Base-by-base conservation (phyloP, 1,140 invertebrate genomes). In the Muscidifurax raptorellus region DNA sequence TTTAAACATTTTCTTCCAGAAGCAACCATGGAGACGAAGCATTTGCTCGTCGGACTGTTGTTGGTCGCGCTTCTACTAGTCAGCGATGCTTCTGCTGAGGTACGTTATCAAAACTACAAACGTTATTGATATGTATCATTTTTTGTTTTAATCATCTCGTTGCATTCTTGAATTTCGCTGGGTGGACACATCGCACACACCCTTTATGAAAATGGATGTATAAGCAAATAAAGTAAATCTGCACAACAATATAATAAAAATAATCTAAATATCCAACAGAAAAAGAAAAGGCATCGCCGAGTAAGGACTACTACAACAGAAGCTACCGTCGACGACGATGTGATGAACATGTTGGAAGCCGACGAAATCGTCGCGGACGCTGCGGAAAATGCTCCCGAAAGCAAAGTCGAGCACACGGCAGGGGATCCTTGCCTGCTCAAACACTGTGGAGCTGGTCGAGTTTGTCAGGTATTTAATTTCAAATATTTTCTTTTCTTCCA, bases 401-500 rank as follows among this genome's bases (percentile, higher is more conserved):
- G 32, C 52, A 85, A 87, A 64, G 87, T 4, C 80, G 89, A 28
- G 76, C 81, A 6, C 22, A 82, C 64, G 32, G 84, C 28, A 71
- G 87, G 80, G 66, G 97, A 98, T 93, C 97, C 97, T 10, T 99
- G 98, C 91, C 91, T 95, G 84, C 95, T 96, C 80, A 97, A 98
- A 89, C 96, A 96, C 90, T 99, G 98, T 92, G 97, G 97, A 82
- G 97, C 97, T 86, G 98, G 98, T 80, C 95, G 96, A 89, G 94
- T 98, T 86, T 99, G 98, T 89, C 95, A 97, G 90, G 94, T 98
- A 86, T 78, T 30, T 36, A 1, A 30, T 52, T 15, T 75, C 9
- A 22, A 18, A 25, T n/a, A 25, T 22, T n/a, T n/a, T 75, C 72
- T n/a, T 25, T 12, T n/a, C n/a, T n/a, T n/a, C n/a, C n/a, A 67